Conservation (phyloP, 2,797 vertebrate genomes). For the Capromys pilorides region DNA sequence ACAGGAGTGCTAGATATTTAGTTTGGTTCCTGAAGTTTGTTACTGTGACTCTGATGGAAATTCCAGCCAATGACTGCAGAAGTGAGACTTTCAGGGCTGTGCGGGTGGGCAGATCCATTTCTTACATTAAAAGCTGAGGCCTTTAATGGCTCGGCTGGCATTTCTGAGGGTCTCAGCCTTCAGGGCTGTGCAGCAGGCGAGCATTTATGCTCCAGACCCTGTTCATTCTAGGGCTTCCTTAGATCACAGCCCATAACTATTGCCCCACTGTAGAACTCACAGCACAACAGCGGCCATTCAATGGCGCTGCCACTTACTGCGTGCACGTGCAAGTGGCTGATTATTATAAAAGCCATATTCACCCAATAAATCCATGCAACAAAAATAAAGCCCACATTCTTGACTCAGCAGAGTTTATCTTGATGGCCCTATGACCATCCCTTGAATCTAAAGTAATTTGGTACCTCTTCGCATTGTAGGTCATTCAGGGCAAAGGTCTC, state of each 20-base stretch:
- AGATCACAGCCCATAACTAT: not conserved
- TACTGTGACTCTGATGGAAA: not conserved
- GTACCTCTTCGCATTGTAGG: not conserved
- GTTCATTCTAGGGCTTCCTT: not conserved
- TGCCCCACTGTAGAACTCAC: not conserved
- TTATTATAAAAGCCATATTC: not conserved
- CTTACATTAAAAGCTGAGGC: not conserved
- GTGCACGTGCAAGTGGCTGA: not conserved
- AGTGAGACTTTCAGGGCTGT: not conserved
- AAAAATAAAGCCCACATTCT: not conserved
- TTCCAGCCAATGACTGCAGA: not conserved
- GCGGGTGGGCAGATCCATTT: too few relatives aligned
- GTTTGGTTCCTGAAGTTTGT: conserved; percentile 30
- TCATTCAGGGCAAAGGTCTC: not conserved
- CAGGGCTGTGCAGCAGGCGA: not conserved
- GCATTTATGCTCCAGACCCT: not conserved
- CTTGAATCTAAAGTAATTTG: not conserved
- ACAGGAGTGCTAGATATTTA: not conserved
- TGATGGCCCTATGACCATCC: not conserved
- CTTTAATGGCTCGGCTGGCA: not conserved
- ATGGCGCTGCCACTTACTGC: not conserved
- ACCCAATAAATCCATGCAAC: not conserved
- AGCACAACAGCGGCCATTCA: not conserved
- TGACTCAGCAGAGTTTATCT: not conserved
- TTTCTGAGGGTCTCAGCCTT: not conserved